Evolutionary conservation across 2,113 vertebrate genomes (phyloP), one percentile per base, ranked within the genome.

Genomic region (Numenius arquata): DNA sequence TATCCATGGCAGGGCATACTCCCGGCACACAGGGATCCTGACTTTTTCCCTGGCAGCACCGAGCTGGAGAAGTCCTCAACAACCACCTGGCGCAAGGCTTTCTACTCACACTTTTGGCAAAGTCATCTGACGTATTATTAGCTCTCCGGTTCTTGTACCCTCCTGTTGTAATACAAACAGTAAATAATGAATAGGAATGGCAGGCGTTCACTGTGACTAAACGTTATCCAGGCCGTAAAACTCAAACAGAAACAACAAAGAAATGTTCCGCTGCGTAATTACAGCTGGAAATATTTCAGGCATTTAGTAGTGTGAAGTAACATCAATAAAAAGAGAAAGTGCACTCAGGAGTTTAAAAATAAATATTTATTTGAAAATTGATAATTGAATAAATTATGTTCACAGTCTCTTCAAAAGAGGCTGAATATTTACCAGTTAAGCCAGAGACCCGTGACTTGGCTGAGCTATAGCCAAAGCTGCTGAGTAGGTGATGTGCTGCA

Each of bases 161-260:
- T 87, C 56, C 59, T 43, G 40, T 68, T 90, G 30, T 79, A 90
- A 63, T 34, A 41, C 45, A 65, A 84, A 65, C 73, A 65, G 66
- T 89, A 92, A 93, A 90, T 89, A 93, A 81, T 29, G 34, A 75
- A 70, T 22, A 96, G 52, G 92, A 93, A 90, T 82, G 73, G 73
- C 29, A 93, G 81, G 81, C 81, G 38, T 71, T 91, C 34, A 14
- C 73, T 36, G 70, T 0, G 2, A 81, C 65, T 83, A 75, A 93
- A 95, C 30, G 26, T 65, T 85, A 62, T 47, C 72, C 79, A 93
- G 67, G 58, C 82, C 59, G 67, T 94, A 97, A 94, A 94, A 85
- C 61, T 92, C 92, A 59, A 70, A 70, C 34, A 95, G 71, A 72
- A 88, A 36, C 45, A 88, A 79, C 78, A 86, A 91, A 86, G 47